These are phyloP conservation scores for western clawed frog (Xenopus tropicalis) DNA, from an alignment of 2,113 vertebrate genomes.

Conservation along the genomic window UCB_Xtro_10.0 CM004447.2:143653001-143653500, in stretches of 20 bases:
- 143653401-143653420: too few relatives aligned
- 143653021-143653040: background rate
- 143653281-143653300: slow-evolving; percentile 2
- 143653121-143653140: slow-evolving; percentile 46
- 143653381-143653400: too few relatives aligned
- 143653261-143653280: slow-evolving; percentile 44
- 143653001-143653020: too few relatives aligned
- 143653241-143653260: slow-evolving; percentile 43
- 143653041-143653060: slow-evolving; percentile 6
- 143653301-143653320: background rate
- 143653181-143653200: slow-evolving; percentile 45
- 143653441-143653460: too few relatives aligned
- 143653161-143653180: slow-evolving; percentile 41
- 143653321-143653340: background rate
- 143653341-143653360: too few relatives aligned
- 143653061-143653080: slow-evolving; percentile 2
- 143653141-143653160: slow-evolving; percentile 39
- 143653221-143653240: slow-evolving; percentile 46
- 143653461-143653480: too few relatives aligned
- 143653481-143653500: too few relatives aligned
- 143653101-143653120: slow-evolving; percentile 28
- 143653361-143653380: too few relatives aligned
- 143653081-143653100: background rate
- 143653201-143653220: slow-evolving; percentile 43
- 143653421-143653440: too few relatives aligned